Conservation (phyloP, 2,113 vertebrate genomes). For the Oncorhynchus mykiss region DNA sequence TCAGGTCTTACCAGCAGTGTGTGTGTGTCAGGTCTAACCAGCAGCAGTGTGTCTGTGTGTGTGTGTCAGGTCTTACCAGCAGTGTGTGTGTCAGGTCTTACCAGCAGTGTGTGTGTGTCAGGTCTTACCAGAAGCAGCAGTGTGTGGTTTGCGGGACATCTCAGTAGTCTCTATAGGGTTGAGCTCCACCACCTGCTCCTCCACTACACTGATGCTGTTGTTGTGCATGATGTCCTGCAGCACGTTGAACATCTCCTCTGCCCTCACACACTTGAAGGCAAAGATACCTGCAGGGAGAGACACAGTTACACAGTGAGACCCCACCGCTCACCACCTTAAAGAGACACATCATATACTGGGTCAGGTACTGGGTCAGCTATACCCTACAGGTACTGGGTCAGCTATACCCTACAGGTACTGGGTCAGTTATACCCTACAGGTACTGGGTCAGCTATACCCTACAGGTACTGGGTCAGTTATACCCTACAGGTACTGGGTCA, state of each 20-base stretch:
- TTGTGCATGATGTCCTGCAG: slow-evolving; percentile 91
- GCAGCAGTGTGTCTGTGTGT: neutral
- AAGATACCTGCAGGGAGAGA: slow-evolving; percentile 81
- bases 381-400: too few species aligned
- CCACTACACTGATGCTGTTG: slow-evolving; percentile 90
- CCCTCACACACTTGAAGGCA: slow-evolving; percentile 88
- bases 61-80: neutral
- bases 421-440: too few species aligned
- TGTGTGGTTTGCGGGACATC: slow-evolving; percentile 76
- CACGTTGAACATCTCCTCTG: slow-evolving; percentile 91
- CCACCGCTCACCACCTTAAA: neutral
- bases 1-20: too few species aligned
- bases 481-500: too few species aligned
- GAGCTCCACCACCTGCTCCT: slow-evolving; percentile 85
- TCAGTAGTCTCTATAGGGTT: slow-evolving; percentile 66
- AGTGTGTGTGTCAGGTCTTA: slow-evolving; percentile 12
- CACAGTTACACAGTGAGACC: neutral
- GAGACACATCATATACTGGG: too few species aligned
- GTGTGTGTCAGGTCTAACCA: too few species aligned
- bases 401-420: too few species aligned
- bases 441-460: too few species aligned
- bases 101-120: slow-evolving; percentile 68
- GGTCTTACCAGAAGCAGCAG: slow-evolving; percentile 72
- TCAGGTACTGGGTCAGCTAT: too few species aligned
- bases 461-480: too few species aligned